Evolutionary conservation across 2,888 invertebrate genomes (phyloP).

Genomic region (Carabus problematicus): DNA sequence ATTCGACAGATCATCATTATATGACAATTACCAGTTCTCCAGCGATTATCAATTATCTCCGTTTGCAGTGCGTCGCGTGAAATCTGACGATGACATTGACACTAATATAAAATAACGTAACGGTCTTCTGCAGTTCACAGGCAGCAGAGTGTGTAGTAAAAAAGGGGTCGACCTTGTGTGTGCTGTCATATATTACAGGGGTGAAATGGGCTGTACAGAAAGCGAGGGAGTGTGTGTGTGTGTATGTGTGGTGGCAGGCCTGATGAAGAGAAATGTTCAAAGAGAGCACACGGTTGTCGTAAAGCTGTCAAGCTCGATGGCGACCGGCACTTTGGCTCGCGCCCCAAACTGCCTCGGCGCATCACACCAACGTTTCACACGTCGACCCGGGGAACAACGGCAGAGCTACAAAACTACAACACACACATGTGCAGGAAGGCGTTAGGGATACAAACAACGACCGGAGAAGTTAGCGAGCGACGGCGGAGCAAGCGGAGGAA

Average conservation of each 20-base stretch:
- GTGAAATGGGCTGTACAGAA: background rate
- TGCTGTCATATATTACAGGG: conserved; percentile 6
- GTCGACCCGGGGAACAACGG: conserved; percentile 6
- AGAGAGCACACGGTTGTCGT: conserved; percentile 52
- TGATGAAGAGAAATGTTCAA: conserved; percentile 57
- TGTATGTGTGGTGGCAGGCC: background rate
- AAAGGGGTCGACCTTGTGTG: conserved; percentile 4
- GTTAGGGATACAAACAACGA: too few relatives aligned
- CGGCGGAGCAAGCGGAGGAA: too few relatives aligned
- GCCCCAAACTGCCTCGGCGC: conserved; percentile 33
- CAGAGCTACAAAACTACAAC: too few relatives aligned
- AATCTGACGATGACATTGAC: too few relatives aligned
- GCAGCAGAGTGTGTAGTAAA: background rate
- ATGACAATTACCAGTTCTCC: too few relatives aligned
- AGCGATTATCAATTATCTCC: too few relatives aligned
- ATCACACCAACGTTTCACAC: conserved; percentile 26
- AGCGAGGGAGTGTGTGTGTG: conserved; percentile 2
- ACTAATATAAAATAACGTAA: too few relatives aligned
- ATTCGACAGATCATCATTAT: too few relatives aligned
- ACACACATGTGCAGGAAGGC: too few relatives aligned
- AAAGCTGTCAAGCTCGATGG: conserved; percentile 55
- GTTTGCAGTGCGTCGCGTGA: too few relatives aligned
- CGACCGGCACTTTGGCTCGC: conserved; percentile 45
- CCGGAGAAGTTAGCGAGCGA: too few relatives aligned
- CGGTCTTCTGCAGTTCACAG: background rate